Evolutionary conservation across 2,888 invertebrate species (phyloP), one percentile per base, ranked within the genome.

Genomic region (Buathra laborator): DNA sequence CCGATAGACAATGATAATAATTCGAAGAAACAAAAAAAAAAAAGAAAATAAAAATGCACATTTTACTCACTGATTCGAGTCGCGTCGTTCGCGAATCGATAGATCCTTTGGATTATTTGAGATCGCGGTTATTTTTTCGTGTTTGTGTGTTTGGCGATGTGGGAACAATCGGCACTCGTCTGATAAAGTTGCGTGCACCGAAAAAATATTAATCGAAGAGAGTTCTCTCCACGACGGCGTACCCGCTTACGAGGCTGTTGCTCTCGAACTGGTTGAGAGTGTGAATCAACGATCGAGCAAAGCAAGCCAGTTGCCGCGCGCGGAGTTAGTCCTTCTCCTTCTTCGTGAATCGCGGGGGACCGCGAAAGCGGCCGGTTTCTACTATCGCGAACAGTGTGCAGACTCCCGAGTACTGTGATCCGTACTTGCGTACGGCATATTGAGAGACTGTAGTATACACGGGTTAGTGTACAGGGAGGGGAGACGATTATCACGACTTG

Each of bases 191-290:
- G 24, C 59, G 59, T 14, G 12, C 14, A 59, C 59, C 59, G 59
- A 37, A 12, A 0, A 32, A 67, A 78, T 43, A 46, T 37, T 19
- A 51, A 43, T 32, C 14, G 48, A n/a, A 32, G 6, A 29, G 46
- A 43, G 29, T 19, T n/a, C 66, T 48, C 37, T 67, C 76, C n/a
- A 46, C 24, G 67, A 71, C 48, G 81, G 75, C 78, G 82, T 74
- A 78, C 72, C 76, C 72, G 74, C 72, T 81, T 46, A 53, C 79
- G 76, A 82, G 81, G 72, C 86, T 83, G 86, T 83, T 87, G 70
- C 81, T 88, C 84, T 77, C 81, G 74, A 59, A 86, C 88, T 88
- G 87, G 83, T 79, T 81, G 81, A 32, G 86, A 83, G 83, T 67
- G 64, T 53, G 75, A 74, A 81, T 62, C 72, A 71, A 78, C 86